Conservation (phyloP, 2,797 vertebrate species). For the Apodemus agrarius region DNA sequence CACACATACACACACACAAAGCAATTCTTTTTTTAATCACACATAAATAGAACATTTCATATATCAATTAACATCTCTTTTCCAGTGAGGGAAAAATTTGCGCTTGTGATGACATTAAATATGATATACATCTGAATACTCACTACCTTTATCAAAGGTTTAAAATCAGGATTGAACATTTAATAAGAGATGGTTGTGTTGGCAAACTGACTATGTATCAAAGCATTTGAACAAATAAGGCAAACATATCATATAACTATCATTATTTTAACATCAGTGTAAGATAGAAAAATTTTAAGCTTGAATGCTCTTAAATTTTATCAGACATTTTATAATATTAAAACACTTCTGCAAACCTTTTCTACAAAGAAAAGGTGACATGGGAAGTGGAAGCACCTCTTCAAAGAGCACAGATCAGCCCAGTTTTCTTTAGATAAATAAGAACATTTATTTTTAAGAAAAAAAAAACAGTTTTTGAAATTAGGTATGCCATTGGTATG, state of each 20-base stretch:
- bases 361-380: neutral
- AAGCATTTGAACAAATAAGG: neutral
- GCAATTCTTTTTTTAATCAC: neutral
- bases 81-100: neutral
- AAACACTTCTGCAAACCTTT: neutral
- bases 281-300: conserved; percentile 10
- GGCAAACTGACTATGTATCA: neutral
- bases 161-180: neutral
- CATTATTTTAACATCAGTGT: neutral
- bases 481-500: conserved; percentile 1
- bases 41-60: neutral
- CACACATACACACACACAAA: neutral
- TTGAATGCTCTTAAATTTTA: conserved; percentile 17
- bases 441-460: neutral
- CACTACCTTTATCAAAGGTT: neutral
- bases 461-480: neutral
- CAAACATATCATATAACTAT: conserved; percentile 5
- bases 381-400: neutral
- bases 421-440: neutral
- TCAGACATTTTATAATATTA: conserved; percentile 11
- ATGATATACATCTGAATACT: neutral
- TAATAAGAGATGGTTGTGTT: neutral
- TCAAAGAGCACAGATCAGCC: neutral
- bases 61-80: neutral
- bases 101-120: neutral